Conservation (phyloP, 1,140 invertebrate genomes). For the Hetaerina americana region DNA sequence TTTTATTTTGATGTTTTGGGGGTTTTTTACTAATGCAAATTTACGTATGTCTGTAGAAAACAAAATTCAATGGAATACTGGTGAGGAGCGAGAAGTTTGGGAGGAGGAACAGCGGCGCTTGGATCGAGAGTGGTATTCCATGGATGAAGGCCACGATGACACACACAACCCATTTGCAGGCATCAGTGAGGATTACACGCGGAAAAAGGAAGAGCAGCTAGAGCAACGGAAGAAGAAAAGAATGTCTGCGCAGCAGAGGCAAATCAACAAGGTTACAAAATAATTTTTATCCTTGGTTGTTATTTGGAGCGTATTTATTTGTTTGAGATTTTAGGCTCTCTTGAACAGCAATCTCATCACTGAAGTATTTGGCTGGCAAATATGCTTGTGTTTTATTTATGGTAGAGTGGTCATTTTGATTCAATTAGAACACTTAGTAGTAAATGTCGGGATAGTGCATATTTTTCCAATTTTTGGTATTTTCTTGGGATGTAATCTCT, state of each 20-base stretch:
- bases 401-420: too few species aligned
- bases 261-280: conserved; percentile 66
- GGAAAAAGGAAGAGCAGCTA: conserved; percentile 81
- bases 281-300: neutral
- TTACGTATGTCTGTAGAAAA: neutral
- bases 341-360: too few species aligned
- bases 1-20: neutral
- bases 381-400: too few species aligned
- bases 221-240: conserved; percentile 81
- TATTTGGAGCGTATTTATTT: neutral
- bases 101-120: conserved; percentile 86
- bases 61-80: conserved; percentile 30
- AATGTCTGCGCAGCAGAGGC: conserved; percentile 84
- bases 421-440: too few species aligned
- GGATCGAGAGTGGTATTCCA: conserved; percentile 93
- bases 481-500: too few species aligned
- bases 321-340: neutral
- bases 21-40: neutral
- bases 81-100: conserved; percentile 68
- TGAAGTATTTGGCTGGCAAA: neutral
- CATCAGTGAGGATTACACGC: conserved; percentile 79
- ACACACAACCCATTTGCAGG: conserved; percentile 85
- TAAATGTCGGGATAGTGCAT: too few species aligned
- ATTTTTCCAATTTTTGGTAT: too few species aligned
- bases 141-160: conserved; percentile 82